Evolutionary conservation across 2,888 invertebrate species (phyloP).

Genomic region (Eumerus sabulonum): DNA sequence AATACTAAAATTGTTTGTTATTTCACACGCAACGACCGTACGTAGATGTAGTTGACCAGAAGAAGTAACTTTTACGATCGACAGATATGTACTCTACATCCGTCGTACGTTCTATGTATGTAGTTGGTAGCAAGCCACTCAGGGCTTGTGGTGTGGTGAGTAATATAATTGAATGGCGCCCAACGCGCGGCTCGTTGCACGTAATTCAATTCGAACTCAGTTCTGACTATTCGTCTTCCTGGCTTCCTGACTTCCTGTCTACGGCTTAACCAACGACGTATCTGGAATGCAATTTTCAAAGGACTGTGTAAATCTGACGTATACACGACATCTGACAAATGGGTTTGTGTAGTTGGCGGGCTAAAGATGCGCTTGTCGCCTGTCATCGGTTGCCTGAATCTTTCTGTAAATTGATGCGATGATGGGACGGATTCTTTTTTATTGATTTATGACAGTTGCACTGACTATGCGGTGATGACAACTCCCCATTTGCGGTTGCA

Average conservation of each 20-base stretch:
- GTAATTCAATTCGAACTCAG: slow-evolving; percentile 37
- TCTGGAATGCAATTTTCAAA: slow-evolving; percentile 56
- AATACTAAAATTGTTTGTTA: slow-evolving; percentile 44
- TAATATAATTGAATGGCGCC: slow-evolving; percentile 58
- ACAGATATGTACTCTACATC: not conserved
- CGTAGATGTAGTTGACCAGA: slow-evolving; percentile 45
- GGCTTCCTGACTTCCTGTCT: too few species aligned
- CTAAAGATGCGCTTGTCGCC: not conserved
- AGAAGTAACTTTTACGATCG: slow-evolving; percentile 43
- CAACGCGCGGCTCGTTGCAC: slow-evolving; percentile 21
- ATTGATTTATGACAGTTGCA: slow-evolving; percentile 51
- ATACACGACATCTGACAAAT: slow-evolving; percentile 61
- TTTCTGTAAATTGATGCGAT: slow-evolving; percentile 37
- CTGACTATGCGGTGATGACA: not conserved
- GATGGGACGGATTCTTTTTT: slow-evolving; percentile 43
- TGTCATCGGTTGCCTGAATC: not conserved
- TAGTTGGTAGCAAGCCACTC: not conserved
- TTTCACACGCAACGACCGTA: slow-evolving; percentile 26
- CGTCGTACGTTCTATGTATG: too few species aligned
- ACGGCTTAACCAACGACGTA: slow-evolving; percentile 2
- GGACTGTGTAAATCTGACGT: slow-evolving; percentile 58
- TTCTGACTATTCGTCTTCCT: slow-evolving; percentile 6
- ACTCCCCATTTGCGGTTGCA: slow-evolving; percentile 1
- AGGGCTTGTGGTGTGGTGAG: slow-evolving; percentile 1
- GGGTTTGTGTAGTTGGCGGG: slow-evolving; percentile 35